Conservation (phyloP, 2,113 vertebrate genomes). For the Pygoscelis adeliae region DNA sequence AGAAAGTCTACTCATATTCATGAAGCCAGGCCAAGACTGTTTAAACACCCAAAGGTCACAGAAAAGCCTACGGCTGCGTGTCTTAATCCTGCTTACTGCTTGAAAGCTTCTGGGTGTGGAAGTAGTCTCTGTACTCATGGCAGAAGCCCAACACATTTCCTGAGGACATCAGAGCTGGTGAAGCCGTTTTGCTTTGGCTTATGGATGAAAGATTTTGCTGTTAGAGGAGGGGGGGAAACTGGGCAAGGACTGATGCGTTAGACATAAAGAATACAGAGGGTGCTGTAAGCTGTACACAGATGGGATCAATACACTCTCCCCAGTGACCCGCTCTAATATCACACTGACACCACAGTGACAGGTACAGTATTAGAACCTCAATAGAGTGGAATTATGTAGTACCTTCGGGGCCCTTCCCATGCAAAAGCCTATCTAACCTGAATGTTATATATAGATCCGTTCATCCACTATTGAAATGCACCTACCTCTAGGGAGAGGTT, state of each 20-base stretch:
- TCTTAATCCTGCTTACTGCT: slow-evolving; percentile 42
- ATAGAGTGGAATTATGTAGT: slow-evolving; percentile 38
- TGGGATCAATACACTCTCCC: slow-evolving; percentile 37
- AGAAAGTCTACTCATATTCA: neutral
- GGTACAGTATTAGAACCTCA: slow-evolving; percentile 50
- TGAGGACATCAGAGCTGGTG: slow-evolving; percentile 35
- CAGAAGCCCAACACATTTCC: slow-evolving; percentile 38
- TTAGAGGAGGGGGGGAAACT: neutral
- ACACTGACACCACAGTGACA: slow-evolving; percentile 7
- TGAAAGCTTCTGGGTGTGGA: slow-evolving; percentile 43
- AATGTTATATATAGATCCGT: neutral
- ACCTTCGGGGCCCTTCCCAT: neutral
- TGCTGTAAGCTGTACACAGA: slow-evolving; percentile 10
- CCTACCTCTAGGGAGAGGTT: neutral
- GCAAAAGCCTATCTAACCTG: slow-evolving; percentile 18
- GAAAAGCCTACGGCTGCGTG: neutral
- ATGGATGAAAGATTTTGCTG: slow-evolving; percentile 46
- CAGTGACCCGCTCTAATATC: neutral
- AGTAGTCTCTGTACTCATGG: slow-evolving; percentile 11
- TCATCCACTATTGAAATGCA: slow-evolving; percentile 34
- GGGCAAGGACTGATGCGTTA: neutral
- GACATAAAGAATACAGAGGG: slow-evolving; percentile 26
- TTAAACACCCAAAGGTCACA: slow-evolving; percentile 53
- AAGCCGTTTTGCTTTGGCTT: slow-evolving; percentile 38
- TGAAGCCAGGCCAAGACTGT: slow-evolving; percentile 6